Conservation (phyloP, 2,113 vertebrate species). For the Phoxinus phoxinus region DNA sequence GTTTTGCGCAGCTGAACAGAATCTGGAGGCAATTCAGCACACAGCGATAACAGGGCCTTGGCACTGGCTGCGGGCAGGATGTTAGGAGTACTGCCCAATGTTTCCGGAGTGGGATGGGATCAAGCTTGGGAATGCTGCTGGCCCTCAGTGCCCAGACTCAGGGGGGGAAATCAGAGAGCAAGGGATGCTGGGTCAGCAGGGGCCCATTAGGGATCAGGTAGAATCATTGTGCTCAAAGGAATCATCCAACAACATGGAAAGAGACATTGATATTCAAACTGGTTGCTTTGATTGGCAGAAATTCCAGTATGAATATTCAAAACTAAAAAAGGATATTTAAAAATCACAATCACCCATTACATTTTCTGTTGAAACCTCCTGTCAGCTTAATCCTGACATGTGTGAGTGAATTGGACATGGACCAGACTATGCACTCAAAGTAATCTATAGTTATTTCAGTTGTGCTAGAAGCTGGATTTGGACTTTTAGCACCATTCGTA, state of each 20-base stretch:
- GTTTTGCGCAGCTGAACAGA: neutral
- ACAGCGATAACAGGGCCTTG: constrained; percentile 30
- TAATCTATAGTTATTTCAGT: constrained; percentile 13
- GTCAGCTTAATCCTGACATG: neutral
- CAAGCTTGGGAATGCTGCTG: neutral
- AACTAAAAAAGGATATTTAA: neutral
- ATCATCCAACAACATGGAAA: neutral
- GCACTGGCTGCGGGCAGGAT: constrained; percentile 38
- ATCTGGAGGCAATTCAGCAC: constrained; percentile 19
- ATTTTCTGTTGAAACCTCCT: neutral
- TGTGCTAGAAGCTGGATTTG: neutral
- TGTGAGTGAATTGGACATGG: neutral
- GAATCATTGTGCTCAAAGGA: neutral
- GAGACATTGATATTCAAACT: neutral
- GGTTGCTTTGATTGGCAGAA: neutral
- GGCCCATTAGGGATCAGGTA: neutral
- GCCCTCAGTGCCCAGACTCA: neutral
- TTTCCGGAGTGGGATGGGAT: constrained; percentile 23
- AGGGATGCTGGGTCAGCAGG: constrained; percentile 6
- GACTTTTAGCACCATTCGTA: neutral
- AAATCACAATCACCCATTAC: neutral
- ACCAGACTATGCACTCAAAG: neutral
- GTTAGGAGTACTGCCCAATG: constrained; percentile 31
- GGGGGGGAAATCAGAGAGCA: constrained; percentile 10
- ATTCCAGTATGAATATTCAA: neutral